Evolutionary conservation across 2,797 vertebrate genomes (phyloP).

Genomic region (Leptodactylus fallax): DNA sequence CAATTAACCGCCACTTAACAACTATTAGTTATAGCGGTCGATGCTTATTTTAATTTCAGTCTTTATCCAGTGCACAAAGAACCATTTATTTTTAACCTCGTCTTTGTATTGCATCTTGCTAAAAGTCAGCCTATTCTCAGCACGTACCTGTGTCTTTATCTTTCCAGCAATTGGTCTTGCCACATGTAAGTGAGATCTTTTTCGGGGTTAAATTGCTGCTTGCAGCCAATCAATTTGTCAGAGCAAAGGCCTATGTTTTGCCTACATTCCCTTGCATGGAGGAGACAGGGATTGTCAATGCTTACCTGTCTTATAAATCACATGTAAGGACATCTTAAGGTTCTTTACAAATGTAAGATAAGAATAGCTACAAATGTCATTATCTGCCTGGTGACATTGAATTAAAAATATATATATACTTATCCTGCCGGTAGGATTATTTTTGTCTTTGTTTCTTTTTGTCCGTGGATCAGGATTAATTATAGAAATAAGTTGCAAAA

Average conservation of each 20-base stretch:
- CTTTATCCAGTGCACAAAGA: slow-evolving; percentile 9
- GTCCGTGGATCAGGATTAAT: slow-evolving; percentile 68
- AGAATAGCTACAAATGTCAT: slow-evolving; percentile 65
- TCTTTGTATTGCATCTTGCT: slow-evolving; percentile 23
- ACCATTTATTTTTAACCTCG: slow-evolving; percentile 27
- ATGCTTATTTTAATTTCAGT: not conserved
- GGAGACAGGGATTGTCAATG: slow-evolving; percentile 69
- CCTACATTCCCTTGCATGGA: slow-evolving; percentile 68
- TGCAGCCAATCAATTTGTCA: slow-evolving; percentile 69
- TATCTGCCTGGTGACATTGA: slow-evolving; percentile 65
- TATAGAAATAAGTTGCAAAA: slow-evolving; percentile 65
- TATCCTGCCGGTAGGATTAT: slow-evolving; percentile 26
- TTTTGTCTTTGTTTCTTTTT: slow-evolving; percentile 29
- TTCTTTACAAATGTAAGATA: slow-evolving; percentile 59
- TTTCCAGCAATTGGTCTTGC: slow-evolving; percentile 66
- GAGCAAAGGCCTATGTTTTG: slow-evolving; percentile 70
- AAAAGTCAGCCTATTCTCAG: slow-evolving; percentile 57
- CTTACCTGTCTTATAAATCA: slow-evolving; percentile 72
- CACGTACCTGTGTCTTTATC: not conserved
- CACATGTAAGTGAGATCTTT: slow-evolving; percentile 65
- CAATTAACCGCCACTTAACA: slow-evolving; percentile 70
- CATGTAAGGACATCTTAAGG: slow-evolving; percentile 67
- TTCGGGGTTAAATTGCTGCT: slow-evolving; percentile 66
- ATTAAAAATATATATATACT: slow-evolving; percentile 48
- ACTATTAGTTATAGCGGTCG: slow-evolving; percentile 65